A percentile compares a stretch with the other conserved stretches of the same genome.
Conservation (phyloP, 37 sponge, comb jelly and placozoan species). For the Chondrilla cf. caribensis region DNA sequence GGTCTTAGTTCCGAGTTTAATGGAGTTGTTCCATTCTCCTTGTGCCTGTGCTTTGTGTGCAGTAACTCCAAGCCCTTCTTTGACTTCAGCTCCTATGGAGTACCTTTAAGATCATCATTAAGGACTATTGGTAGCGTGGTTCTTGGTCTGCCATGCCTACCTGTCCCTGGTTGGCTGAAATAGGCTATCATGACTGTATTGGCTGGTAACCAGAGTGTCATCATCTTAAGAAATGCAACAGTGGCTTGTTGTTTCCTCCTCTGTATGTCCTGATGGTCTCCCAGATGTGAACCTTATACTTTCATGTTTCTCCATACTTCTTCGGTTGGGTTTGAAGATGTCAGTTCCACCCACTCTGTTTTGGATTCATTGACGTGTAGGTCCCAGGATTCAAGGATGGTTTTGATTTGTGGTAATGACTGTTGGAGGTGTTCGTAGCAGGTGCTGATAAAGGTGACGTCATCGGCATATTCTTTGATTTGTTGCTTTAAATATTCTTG, state of each 20-base stretch:
- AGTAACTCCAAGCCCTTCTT: constrained; percentile 14
- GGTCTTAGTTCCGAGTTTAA: constrained; percentile 21
- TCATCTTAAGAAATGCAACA: not conserved
- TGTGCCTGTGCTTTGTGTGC: constrained; percentile 8
- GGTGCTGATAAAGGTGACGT: constrained; percentile 24
- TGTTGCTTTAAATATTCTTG: constrained; percentile 21
- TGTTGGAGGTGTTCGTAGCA: constrained; percentile 10
- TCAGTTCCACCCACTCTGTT: constrained; percentile 31
- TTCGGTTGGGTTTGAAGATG: constrained; percentile 10
- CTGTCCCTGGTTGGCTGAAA: constrained; percentile 17
- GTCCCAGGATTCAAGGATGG: constrained; percentile 28
- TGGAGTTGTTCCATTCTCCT: constrained; percentile 21
- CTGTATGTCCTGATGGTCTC: constrained; percentile 6
- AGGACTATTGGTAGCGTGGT: constrained; percentile 26
- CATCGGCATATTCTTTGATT: constrained; percentile 13
- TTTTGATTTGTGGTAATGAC: constrained; percentile 22
- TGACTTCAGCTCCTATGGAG: constrained; percentile 19
- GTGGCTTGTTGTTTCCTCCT: constrained; percentile 14
- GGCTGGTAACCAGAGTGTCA: constrained; percentile 27
- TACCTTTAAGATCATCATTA: constrained; percentile 29
- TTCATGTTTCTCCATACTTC: constrained; percentile 11
- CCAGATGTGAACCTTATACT: constrained; percentile 3
- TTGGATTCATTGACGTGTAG: constrained; percentile 21
- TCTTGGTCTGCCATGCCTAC: constrained; percentile 10
- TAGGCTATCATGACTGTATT: constrained; percentile 20